Base-by-base conservation (phyloP, 2,113 vertebrate species). In the Pitta sordida region DNA sequence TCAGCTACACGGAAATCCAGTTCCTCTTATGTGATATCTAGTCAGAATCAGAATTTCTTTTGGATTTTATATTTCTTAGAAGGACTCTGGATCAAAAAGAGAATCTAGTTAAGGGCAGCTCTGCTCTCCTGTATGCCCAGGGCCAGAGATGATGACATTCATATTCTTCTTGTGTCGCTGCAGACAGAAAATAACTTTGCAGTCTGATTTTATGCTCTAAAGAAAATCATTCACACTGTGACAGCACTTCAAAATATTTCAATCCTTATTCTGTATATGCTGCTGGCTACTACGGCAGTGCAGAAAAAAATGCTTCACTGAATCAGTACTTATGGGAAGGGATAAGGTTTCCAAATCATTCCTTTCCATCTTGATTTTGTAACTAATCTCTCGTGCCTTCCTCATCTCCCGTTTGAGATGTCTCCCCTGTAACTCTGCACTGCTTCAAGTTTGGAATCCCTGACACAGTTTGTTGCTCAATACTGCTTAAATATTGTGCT, bases 161-260 rank as follows among this genome's bases (percentile, higher is more conserved):
- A 88, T 95, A 96, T 96, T 91, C 93, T 88, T 93, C 93, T 85
- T 79, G 80, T 96, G 90, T 92, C 2, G 6, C 88, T 85, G 84
- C 70, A 93, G 80, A 94, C 52, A 95, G 80, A 93, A 94, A 96
- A 96, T 93, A 96, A 90, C 87, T 95, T 88, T 93, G 85, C 85
- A 71, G 93, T 70, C 90, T 95, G 91, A 96, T 96, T 94, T 91
- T 93, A 93, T 96, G 79, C 91, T 95, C 93, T 93, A 55, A 91
- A 94, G 95, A 92, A 95, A 97, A 96, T 95, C 74, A 93, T 92
- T 96, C 93, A 90, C 87, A 78, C 86, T 92, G 91, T 94, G 95
- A 93, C 91, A 96, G 92, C 71, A 81, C 95, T 95, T 95, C 95
- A 95, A 96, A 96, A 91, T 94, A 96, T 93, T 96, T 96, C 95